phyloP scores from a whole-genome alignment of 2,113 vertebrate species.

The Himantopus leucocephalus region DNA sequence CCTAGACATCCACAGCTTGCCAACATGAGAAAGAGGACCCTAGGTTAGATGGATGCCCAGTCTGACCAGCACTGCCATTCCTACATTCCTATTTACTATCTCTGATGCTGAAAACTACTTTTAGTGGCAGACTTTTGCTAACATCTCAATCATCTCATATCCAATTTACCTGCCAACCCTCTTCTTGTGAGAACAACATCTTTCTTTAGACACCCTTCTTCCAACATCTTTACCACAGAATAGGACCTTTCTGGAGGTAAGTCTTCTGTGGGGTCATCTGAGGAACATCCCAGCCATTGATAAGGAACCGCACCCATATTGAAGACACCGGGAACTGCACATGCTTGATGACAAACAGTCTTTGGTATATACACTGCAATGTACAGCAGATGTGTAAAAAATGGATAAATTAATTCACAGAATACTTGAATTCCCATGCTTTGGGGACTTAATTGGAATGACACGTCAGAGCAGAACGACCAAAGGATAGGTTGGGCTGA shows the following conservation, averaged over 20 bases:
- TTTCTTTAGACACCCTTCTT: not conserved
- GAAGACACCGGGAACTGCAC: not conserved
- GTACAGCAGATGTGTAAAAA: not conserved
- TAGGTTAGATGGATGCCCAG: not conserved
- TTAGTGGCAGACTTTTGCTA: not conserved
- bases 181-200: not conserved
- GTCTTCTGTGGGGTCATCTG: not conserved
- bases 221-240: not conserved
- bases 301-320: not conserved
- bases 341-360: not conserved
- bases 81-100: not conserved
- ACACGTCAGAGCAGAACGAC: not conserved
- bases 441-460: not conserved
- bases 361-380: not conserved
- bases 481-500: not conserved
- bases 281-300: not conserved
- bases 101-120: not conserved
- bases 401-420: not conserved
- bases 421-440: not conserved
- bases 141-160: not conserved
- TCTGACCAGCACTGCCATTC: not conserved
- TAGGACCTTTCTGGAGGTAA: not conserved
- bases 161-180: not conserved
- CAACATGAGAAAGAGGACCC: not conserved
- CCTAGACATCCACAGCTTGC: not conserved